phyloP scores from a whole-genome alignment of 2,113 vertebrate species.

The Bubalus kerabau region DNA sequence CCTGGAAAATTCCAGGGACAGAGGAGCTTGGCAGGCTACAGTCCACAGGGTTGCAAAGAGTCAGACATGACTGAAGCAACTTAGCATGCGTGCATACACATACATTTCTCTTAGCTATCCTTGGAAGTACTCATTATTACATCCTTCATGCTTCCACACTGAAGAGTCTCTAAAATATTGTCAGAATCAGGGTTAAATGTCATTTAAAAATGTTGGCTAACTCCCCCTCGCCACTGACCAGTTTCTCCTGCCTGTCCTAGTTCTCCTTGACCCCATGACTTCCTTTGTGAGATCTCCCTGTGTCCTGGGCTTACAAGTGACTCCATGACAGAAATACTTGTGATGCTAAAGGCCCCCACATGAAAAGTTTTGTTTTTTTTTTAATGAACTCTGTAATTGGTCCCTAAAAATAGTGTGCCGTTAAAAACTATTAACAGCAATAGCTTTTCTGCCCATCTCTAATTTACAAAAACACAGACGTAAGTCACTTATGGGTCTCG shows the following conservation, averaged over 20 bases:
- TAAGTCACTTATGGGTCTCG: not conserved
- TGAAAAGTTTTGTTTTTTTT: not conserved
- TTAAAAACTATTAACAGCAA: not conserved
- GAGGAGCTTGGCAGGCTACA: not conserved
- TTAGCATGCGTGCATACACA: not conserved
- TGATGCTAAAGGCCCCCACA: not conserved
- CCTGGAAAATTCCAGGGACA: not conserved
- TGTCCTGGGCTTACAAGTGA: not conserved
- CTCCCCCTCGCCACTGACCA: no score
- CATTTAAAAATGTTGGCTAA: not conserved
- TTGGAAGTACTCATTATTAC: not conserved
- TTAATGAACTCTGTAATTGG: not conserved
- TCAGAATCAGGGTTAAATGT: not conserved
- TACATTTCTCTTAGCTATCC: not conserved
- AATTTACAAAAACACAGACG: not conserved
- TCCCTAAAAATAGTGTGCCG: not conserved
- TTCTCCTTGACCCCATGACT: not conserved
- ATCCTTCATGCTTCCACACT: not conserved
- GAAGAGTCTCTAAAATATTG: not conserved
- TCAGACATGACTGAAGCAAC: fast-evolving
- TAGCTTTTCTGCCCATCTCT: not conserved
- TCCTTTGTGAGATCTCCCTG: not conserved
- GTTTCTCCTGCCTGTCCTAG: not conserved
- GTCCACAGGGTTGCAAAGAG: not conserved
- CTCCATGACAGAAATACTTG: not conserved